A percentile compares a stretch with the other conserved stretches of the same genome.
phyloP scores from a whole-genome alignment of 2,888 invertebrate genomes.

The Epirrhoe alternata region DNA sequence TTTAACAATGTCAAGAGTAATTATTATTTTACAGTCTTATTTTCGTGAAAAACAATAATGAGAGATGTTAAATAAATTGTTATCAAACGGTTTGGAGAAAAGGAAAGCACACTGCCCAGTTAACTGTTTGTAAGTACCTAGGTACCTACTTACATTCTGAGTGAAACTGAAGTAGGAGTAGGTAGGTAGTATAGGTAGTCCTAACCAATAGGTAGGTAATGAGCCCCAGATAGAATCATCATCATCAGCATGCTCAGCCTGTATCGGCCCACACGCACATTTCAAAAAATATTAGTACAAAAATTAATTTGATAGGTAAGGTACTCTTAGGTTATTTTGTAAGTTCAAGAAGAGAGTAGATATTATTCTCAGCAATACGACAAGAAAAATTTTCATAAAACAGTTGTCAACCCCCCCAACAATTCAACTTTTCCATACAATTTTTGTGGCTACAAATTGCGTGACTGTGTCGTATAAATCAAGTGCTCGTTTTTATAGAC shows the following conservation, averaged over 20 bases:
- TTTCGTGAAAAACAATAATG: slow-evolving; percentile 32
- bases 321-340: no score
- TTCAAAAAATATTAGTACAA: no score
- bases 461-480: slow-evolving; percentile 65
- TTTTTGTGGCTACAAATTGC: slow-evolving; percentile 58
- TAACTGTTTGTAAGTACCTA: not conserved
- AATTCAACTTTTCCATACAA: slow-evolving; percentile 53
- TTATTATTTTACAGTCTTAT: slow-evolving; percentile 29
- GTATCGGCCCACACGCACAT: no score
- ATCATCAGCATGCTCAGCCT: no score
- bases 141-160: not conserved
- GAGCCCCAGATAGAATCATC: no score
- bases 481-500: slow-evolving; percentile 65
- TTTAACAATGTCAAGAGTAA: slow-evolving; percentile 37
- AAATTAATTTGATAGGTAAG: no score
- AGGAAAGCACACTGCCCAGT: not conserved
- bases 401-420: slow-evolving; percentile 46
- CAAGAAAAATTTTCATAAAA: slow-evolving; percentile 21
- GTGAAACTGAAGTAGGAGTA: no score
- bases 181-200: no score
- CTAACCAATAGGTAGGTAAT: no score
- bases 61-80: slow-evolving; percentile 19
- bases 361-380: no score
- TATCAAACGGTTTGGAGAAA: not conserved
- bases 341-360: no score